A percentile compares a stretch with the other conserved stretches of the same genome.
phyloP scores from a whole-genome alignment of 2,888 invertebrate genomes.

The Cosmia pyralina region DNA sequence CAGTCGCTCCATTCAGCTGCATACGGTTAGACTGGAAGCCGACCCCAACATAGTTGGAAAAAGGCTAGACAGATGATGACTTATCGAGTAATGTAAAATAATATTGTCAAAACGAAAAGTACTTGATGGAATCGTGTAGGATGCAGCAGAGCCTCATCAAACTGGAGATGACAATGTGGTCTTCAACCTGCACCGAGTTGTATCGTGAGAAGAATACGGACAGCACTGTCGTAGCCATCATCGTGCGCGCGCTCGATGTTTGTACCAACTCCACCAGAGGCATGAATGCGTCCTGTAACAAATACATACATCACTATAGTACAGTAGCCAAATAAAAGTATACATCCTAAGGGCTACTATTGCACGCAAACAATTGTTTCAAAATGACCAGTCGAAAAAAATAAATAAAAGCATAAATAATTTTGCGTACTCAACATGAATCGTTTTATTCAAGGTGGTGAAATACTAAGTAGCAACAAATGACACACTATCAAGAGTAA shows the following conservation, averaged over 20 bases:
- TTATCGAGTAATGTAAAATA: background rate
- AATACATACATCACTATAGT: slow-evolving; percentile 8
- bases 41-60: too few species aligned
- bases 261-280: slow-evolving; percentile 97
- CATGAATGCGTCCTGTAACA: slow-evolving; percentile 95
- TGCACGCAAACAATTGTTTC: background rate
- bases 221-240: slow-evolving; percentile 95
- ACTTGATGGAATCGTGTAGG: slow-evolving; percentile 98
- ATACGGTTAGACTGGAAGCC: too few species aligned
- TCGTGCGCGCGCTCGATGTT: slow-evolving; percentile 94
- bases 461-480: slow-evolving; percentile 2
- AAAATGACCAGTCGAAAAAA: background rate
- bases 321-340: background rate
- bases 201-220: slow-evolving; percentile 90
- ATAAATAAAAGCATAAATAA: background rate
- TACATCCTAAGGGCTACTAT: background rate
- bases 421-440: background rate
- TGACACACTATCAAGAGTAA: background rate
- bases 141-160: slow-evolving; percentile 96
- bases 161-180: slow-evolving; percentile 96
- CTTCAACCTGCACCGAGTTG: slow-evolving; percentile 90
- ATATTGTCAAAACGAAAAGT: slow-evolving; percentile 59
- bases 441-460: background rate
- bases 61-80: too few species aligned
- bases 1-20: too few species aligned